Evolutionary conservation across 1,140 invertebrate species (phyloP).

Genomic region (Parapsyche elsis): DNA sequence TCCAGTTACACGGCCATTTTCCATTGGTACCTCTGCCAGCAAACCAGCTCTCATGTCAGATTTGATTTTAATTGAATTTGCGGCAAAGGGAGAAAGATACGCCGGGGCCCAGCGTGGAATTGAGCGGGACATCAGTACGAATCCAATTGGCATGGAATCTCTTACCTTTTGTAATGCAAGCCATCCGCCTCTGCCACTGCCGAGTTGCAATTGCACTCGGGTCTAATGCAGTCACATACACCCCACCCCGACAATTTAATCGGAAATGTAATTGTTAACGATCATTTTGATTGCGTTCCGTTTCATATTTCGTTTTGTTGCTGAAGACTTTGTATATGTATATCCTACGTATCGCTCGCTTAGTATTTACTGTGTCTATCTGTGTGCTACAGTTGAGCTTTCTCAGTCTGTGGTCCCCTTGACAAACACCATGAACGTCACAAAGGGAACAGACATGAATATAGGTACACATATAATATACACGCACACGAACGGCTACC

Average conservation of each 20-base stretch:
- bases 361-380: background rate
- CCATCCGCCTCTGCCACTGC: constrained; percentile 10
- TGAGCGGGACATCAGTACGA: constrained; percentile 28
- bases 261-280: constrained; percentile 27
- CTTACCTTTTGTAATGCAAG: constrained; percentile 9
- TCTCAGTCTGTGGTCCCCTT: constrained; percentile 25
- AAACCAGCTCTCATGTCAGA: constrained; percentile 34
- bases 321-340: background rate
- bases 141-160: constrained; percentile 26
- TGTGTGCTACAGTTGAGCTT: background rate
- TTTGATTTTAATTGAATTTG: constrained; percentile 55
- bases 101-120: constrained; percentile 41
- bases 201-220: constrained; percentile 3
- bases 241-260: constrained; percentile 16
- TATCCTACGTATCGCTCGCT: background rate
- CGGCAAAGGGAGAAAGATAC: background rate
- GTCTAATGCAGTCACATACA: constrained; percentile 36
- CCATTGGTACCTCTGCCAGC: background rate
- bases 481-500: constrained; percentile 1
- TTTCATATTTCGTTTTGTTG: background rate
- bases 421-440: constrained; percentile 30
- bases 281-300: constrained; percentile 1
- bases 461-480: no score
- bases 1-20: background rate
- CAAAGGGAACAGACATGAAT: constrained; percentile 20